Base-by-base conservation (phyloP, 2,797 vertebrate genomes). In the Helostoma temminkii region DNA sequence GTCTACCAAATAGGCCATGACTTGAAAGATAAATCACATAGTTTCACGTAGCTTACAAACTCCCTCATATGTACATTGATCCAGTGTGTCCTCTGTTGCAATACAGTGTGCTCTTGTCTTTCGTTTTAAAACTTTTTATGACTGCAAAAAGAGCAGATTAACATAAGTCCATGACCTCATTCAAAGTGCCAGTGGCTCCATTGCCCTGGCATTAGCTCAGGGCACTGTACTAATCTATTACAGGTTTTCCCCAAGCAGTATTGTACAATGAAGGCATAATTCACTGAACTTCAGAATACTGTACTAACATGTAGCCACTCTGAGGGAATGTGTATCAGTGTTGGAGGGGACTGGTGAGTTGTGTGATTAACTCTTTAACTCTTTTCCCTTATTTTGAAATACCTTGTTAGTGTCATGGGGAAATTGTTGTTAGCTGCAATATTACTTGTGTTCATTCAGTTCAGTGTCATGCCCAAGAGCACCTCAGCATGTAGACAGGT, bases 171-270 rank as follows among this genome's bases (percentile, higher is more conserved):
- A 3, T 61, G 81, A 81, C 76, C 83, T 83, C 71, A 78, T 75
- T 71, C 71, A 52, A 61, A 76, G 48, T 22, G 50, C 32, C 55
- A 19, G 62, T 2, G 1, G 32, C 53, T 63, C 56, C 68, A 49
- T 12, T 62, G 66, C 67, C 65, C 57, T 52, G 59, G 28, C 59
- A 66, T 80, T 73, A 83, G 58, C 6, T 7, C 25, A 8, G 24
- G 36, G 45, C 78, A 71, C 67, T 25, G 24, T 21, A 63, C 73
- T 87, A 86, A 89, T 88, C 79, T 78, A 78, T 78, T 70, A 71
- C 59, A 69, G 55, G 34, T 66, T 75, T 64, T 32, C 60, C 59
- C 30, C 4, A 52, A 39, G n/a, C 43, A 14, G 66, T 32, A 32
- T 34, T 22, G 28, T 78, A 78, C 81, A 81, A 81, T 75, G 80